Base-by-base conservation (phyloP, 2,797 vertebrate species). In the Prunella strophiata region DNA sequence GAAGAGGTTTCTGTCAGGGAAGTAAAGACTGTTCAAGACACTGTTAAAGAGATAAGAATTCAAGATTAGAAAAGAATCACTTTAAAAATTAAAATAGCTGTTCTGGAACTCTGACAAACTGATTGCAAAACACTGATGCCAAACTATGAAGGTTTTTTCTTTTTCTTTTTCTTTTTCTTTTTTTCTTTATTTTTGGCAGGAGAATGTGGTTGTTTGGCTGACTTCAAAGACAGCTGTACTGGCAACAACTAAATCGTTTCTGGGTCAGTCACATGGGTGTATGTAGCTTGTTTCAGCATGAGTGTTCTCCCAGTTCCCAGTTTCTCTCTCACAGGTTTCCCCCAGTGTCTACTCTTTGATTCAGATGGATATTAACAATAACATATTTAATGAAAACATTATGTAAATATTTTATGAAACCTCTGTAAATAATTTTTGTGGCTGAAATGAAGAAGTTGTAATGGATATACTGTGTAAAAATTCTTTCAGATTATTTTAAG, bases 171-270 rank as follows among this genome's bases (percentile, higher is more conserved):
- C 34, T 34, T 34, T n/a, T 1, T 66, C 55, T 43, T 47, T 71
- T 87, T 92, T 58, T 40, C 54, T 66, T 65, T 1, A 66, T 61
- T 36, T 87, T 90, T 92, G 94, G 93, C 87, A 95, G 61, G 34
- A 68, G 71, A 76, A n/a, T 58, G 10, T 73, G 55, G 61, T 76
- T 95, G 61, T 58, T 96, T 97, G 94, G 91, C 96, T 97, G 89
- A 96, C 93, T 96, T 94, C 91, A 96, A 96, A 96, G 94, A 88
- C 96, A 97, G 95, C 91, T 97, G 96, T 96, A 91, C 72, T 97
- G 96, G 96, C 96, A 96, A 75, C 52, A 91, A 54, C 48, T 55
- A 43, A 95, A 83, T 90, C 71, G n/a, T 91, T 97, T 97, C 88
- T 86, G 80, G 83, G 91, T 95, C 91, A 96, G 87, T 88, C 91